Evolutionary conservation across 1,140 invertebrate genomes (phyloP).

Genomic region (Latrodectus geometricus): DNA sequence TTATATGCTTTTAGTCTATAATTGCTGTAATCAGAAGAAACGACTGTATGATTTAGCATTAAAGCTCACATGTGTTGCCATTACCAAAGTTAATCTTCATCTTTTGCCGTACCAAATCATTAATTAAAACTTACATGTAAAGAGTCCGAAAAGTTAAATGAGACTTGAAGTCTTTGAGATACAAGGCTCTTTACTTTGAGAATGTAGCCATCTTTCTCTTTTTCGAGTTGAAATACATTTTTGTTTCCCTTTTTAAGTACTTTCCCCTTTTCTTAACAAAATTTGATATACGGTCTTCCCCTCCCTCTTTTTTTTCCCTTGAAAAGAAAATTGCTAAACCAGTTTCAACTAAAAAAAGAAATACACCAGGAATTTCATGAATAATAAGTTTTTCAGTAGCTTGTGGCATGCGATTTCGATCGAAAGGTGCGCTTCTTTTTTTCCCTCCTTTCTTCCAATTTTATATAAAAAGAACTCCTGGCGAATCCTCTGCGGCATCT

Average conservation of each 20-base stretch:
- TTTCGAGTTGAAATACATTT: not conserved
- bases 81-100: not conserved
- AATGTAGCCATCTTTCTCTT: not conserved
- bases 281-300: not conserved
- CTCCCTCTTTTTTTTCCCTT: not conserved
- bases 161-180: not conserved
- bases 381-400: slow-evolving; percentile 37
- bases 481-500: too few species aligned
- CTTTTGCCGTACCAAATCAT: not conserved
- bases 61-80: too few species aligned
- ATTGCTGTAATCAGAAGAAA: too few species aligned
- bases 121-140: not conserved
- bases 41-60: too few species aligned
- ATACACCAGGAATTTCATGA: slow-evolving; percentile 37
- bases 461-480: too few species aligned
- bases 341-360: slow-evolving; percentile 11
- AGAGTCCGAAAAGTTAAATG: not conserved
- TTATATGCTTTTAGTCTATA: too few species aligned
- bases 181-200: not conserved
- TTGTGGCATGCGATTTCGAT: slow-evolving; percentile 22
- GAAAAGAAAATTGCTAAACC: slow-evolving; percentile 23
- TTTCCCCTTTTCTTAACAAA: not conserved
- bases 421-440: slow-evolving; percentile 2
- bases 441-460: not conserved
- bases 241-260: not conserved